Evolutionary conservation across 2,888 invertebrate species (phyloP).

Genomic region (Ischnus inquisitorius): DNA sequence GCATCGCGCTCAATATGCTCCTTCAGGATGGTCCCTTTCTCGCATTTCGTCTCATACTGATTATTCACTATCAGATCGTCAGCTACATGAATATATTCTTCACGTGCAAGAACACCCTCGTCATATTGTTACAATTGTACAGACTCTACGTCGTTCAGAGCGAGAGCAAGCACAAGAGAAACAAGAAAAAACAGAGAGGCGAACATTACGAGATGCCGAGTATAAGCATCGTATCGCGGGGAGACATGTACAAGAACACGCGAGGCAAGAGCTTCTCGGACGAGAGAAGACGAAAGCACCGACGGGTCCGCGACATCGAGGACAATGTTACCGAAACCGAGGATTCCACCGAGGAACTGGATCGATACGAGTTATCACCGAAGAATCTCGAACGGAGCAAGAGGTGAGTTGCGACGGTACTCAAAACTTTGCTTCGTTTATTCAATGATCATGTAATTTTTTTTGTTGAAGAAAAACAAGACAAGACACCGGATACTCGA

Average conservation of each 20-base stretch:
- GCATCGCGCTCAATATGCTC: slow-evolving; percentile 94
- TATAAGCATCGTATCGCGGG: slow-evolving; percentile 81
- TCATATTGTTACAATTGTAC: slow-evolving; percentile 95
- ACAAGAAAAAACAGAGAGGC: slow-evolving; percentile 78
- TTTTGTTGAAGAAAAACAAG: slow-evolving; percentile 83
- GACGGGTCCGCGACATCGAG: slow-evolving; percentile 72
- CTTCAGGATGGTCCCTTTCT: slow-evolving; percentile 95
- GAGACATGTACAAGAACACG: slow-evolving; percentile 73
- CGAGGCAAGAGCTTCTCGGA: slow-evolving; percentile 67
- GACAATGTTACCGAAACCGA: slow-evolving; percentile 76
- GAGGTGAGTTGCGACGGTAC: slow-evolving; percentile 57
- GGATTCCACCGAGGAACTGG: slow-evolving; percentile 78
- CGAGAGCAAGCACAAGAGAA: slow-evolving; percentile 86
- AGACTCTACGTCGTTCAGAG: slow-evolving; percentile 93
- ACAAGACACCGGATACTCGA: slow-evolving; percentile 90
- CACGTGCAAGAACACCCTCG: slow-evolving; percentile 96
- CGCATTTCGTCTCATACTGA: slow-evolving; percentile 94
- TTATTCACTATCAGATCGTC: slow-evolving; percentile 94
- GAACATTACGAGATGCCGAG: slow-evolving; percentile 74
- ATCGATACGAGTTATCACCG: slow-evolving; percentile 77
- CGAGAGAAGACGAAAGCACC: slow-evolving; percentile 71
- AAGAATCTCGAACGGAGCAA: slow-evolving; percentile 68
- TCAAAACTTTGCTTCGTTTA: not conserved
- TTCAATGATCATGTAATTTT: slow-evolving; percentile 5
- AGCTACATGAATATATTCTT: slow-evolving; percentile 99